Evolutionary conservation across 2,113 vertebrate species (phyloP).

Genomic region (Centropus unirufus): DNA sequence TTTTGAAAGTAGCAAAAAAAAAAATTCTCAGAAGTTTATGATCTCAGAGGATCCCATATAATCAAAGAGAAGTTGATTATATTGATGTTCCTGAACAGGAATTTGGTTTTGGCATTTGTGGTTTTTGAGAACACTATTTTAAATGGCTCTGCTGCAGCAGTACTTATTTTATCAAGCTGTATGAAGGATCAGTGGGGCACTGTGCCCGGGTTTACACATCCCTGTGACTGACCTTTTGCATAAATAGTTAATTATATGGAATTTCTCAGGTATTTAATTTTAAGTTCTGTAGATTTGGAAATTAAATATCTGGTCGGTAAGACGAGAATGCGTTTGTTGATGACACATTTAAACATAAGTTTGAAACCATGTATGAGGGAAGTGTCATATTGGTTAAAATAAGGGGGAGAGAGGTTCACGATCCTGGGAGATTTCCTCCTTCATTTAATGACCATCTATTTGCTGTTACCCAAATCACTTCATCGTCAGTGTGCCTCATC

Average conservation of each 20-base stretch:
- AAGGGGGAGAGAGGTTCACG: neutral
- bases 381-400: neutral
- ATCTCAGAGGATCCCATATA: neutral
- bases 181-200: neutral
- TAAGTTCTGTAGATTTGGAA: neutral
- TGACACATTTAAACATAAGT: neutral
- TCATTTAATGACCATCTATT: neutral
- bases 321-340: neutral
- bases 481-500: neutral
- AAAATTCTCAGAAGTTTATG: constrained; percentile 39
- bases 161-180: neutral
- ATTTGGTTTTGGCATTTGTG: neutral
- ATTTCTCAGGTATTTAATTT: neutral
- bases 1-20: constrained; percentile 55
- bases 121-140: neutral
- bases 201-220: neutral
- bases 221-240: neutral
- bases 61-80: constrained; percentile 31
- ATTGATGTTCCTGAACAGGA: neutral
- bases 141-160: neutral
- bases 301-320: neutral
- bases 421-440: neutral
- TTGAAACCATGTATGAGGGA: neutral
- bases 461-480: neutral
- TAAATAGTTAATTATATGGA: neutral